Evolutionary conservation across 2,797 vertebrate genomes (phyloP), one percentile per base, ranked within the genome.

Genomic region (Tinamus major): DNA sequence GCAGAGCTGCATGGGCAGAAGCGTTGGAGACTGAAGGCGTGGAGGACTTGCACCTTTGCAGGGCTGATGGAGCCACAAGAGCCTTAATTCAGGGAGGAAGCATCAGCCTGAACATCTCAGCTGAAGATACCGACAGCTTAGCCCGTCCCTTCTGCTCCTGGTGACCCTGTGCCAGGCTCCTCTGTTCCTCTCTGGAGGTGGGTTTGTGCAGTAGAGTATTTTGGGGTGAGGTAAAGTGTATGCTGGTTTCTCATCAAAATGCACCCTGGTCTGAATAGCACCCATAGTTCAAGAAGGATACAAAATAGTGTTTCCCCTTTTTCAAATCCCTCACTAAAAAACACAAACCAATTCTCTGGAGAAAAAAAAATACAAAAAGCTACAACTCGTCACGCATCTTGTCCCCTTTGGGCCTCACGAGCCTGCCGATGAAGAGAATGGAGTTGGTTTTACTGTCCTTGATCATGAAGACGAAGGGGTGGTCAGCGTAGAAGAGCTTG

Each of bases 311-410:
- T 96, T 93, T 87, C 95, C 96, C 91, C 92, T 91, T 79, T 92
- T 93, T 70, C 72, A 92, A 91, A 87, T 95, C 61, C 74, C 91
- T 70, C 49, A 7, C 64, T 84, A 81, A 63, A 65, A 88, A 24
- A 92, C 80, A 82, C 94, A 92, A 94, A 92, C 94, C 92, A 93
- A 96, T 95, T 92, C 93, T 94, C 89, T 93, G 87, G 69, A 9
- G n/a, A 29, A 15, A 58, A 20, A 35, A 29, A 17, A 20, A 64
- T 3, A 69, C 37, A 44, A 41, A 49, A 49, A 49, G 48, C 98
- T 98, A 99, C 97, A 99, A 97, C 93, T 99, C 99, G 12, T 99
- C 99, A 17, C 98, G 98, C 98, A 99, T 98, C 97, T 99, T 99
- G 55, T 99, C 98, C 0, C 99, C 99, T 93, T 99, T 99, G 46